Evolutionary conservation across 2,888 invertebrate genomes (phyloP), one percentile per base, ranked within the genome.

Genomic region (Pammene aurita): DNA sequence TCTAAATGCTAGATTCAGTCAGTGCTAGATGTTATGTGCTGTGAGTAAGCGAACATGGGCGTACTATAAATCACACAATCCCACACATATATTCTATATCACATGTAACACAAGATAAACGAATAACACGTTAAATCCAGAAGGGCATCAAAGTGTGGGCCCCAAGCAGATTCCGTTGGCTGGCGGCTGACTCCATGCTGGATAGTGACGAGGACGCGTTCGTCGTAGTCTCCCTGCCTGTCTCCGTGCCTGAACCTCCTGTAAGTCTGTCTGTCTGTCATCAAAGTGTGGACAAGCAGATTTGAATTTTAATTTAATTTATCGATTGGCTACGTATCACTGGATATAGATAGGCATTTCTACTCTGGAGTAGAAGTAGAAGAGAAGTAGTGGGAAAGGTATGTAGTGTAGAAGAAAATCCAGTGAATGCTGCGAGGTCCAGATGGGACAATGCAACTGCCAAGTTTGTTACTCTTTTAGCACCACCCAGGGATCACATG

Each of bases 131-230:
- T 10, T 42, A 72, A 67, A 56, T 11, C 61, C 54, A 75, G 76
- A 82, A 79, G 75, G 70, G 70, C 77, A 75, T 62, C 67, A 92
- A 90, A 76, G 85, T 91, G 92, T 92, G 90, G 92, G 88, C 89
- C 66, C 89, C 89, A 72, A 86, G 88, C 74, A 84, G 90, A 63
- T 84, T 86, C 80, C 92, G 92, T 78, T 92, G 91, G 92, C 87
- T 89, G 72, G 85, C 86, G 74, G 87, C 88, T 80, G 89, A 89
- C 80, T 86, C 84, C 48, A 94, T 94, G 94, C 87, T 92, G 84
- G 94, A 94, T 83, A 94, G 94, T 84, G 95, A 95, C 86, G 95
- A 95, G 76, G 95, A 95, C 80, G 93, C 94, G 57, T 95, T 95
- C 86, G 93, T 94, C 78, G 94, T 96, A 81, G 93, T 96, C 82